phyloP scores from a whole-genome alignment of 2,113 vertebrate species.

The Tachycineta bicolor region DNA sequence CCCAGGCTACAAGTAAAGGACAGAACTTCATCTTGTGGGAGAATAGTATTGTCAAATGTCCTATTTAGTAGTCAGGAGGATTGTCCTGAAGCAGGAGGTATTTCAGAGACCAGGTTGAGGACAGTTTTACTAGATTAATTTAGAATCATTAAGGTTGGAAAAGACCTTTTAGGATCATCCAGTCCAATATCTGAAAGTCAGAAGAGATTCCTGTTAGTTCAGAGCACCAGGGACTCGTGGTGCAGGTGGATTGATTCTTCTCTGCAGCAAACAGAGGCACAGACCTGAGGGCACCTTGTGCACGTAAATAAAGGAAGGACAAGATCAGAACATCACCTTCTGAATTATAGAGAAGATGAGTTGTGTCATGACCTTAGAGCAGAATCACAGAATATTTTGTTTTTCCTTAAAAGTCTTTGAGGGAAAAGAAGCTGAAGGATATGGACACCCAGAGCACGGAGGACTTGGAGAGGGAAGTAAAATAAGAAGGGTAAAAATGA shows the following conservation, averaged over 20 bases:
- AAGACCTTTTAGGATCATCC: background rate
- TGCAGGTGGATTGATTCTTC: conserved; percentile 15
- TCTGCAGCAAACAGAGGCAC: conserved; percentile 35
- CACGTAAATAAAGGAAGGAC: conserved; percentile 8
- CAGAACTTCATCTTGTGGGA: background rate
- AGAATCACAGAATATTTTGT: background rate
- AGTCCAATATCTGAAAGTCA: background rate
- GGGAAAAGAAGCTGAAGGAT: background rate
- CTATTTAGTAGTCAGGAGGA: background rate
- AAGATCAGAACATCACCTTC: background rate
- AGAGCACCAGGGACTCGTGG: background rate
- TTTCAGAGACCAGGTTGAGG: background rate
- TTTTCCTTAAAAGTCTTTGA: background rate
- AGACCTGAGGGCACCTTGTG: conserved; percentile 17
- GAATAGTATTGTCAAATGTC: background rate
- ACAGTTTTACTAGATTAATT: background rate
- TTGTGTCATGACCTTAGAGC: background rate
- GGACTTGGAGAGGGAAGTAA: background rate
- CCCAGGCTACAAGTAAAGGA: background rate
- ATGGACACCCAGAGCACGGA: background rate
- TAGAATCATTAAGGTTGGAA: background rate
- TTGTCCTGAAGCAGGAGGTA: background rate
- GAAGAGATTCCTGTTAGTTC: background rate
- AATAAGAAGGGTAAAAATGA: background rate
- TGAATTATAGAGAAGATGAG: background rate